Conservation (phyloP, 2,797 vertebrate species). For the Coregonus ussuriensis region DNA sequence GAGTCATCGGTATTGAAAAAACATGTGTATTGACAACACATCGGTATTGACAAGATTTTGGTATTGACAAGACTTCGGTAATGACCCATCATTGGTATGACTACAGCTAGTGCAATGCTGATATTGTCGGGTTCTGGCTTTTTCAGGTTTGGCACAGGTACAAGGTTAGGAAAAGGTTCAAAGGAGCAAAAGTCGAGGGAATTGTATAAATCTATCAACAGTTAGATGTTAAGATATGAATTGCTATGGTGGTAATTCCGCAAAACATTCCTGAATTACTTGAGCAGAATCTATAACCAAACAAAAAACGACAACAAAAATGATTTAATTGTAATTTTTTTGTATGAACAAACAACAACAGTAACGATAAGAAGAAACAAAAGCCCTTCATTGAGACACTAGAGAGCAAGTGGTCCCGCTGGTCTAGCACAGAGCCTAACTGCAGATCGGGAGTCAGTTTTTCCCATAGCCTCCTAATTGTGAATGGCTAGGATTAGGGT, state of each 20-base stretch:
- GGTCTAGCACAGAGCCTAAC: conserved; percentile 20
- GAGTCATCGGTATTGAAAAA: not conserved
- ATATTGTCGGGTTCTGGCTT: conserved; percentile 53
- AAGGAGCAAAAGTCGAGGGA: conserved; percentile 28
- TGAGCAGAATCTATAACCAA: conserved; percentile 17
- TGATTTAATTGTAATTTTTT: not conserved
- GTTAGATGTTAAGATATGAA: conserved; percentile 33
- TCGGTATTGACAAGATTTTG: not conserved
- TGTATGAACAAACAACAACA: conserved; percentile 17
- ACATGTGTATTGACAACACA: not conserved
- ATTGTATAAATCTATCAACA: conserved; percentile 18
- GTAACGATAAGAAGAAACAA: conserved; percentile 41
- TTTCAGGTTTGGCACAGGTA: conserved; percentile 70
- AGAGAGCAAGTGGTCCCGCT: no score
- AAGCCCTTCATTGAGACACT: conserved; percentile 10
- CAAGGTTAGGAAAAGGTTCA: conserved; percentile 32
- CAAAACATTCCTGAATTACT: conserved; percentile 48
- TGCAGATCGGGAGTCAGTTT: conserved; percentile 24
- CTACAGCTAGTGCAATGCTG: conserved; percentile 63
- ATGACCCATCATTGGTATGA: conserved; percentile 15
- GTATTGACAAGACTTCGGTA: not conserved
- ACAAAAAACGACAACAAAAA: conserved; percentile 7
- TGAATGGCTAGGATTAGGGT: not conserved
- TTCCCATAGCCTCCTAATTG: not conserved
- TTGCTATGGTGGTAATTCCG: conserved; percentile 37